phyloP scores from a whole-genome alignment of 2,888 invertebrate genomes.

The Doris montereyensis region DNA sequence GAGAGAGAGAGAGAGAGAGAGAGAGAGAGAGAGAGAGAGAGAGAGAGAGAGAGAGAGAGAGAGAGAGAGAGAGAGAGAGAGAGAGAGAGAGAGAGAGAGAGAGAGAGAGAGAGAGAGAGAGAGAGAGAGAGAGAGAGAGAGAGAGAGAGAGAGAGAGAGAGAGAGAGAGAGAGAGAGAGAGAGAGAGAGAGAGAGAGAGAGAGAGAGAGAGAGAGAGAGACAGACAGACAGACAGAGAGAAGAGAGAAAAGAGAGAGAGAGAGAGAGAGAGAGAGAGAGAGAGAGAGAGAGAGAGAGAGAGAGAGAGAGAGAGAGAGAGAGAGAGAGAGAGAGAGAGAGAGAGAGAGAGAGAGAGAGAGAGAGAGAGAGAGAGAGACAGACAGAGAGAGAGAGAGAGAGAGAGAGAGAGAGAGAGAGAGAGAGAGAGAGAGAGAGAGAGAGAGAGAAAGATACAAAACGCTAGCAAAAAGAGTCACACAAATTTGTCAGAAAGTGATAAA shows the following conservation, averaged over 20 bases:
- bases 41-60: background rate
- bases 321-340: background rate
- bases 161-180: background rate
- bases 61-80: background rate
- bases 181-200: background rate
- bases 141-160: slow-evolving; percentile 7
- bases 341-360: background rate
- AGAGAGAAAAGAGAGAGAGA: background rate
- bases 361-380: background rate
- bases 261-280: background rate
- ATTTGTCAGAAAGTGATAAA: too few relatives aligned
- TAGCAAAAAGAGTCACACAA: too few relatives aligned
- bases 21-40: background rate
- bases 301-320: background rate
- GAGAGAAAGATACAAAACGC: too few relatives aligned
- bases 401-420: too few relatives aligned
- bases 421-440: too few relatives aligned
- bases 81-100: background rate
- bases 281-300: background rate
- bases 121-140: background rate
- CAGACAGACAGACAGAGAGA: background rate
- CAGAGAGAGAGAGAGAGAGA: too few relatives aligned
- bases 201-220: background rate
- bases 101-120: background rate
- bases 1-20: background rate